A percentile compares a stretch with the other conserved stretches of the same genome.
Conservation (phyloP, 2,797 vertebrate species). For the Chrosomus eos region DNA sequence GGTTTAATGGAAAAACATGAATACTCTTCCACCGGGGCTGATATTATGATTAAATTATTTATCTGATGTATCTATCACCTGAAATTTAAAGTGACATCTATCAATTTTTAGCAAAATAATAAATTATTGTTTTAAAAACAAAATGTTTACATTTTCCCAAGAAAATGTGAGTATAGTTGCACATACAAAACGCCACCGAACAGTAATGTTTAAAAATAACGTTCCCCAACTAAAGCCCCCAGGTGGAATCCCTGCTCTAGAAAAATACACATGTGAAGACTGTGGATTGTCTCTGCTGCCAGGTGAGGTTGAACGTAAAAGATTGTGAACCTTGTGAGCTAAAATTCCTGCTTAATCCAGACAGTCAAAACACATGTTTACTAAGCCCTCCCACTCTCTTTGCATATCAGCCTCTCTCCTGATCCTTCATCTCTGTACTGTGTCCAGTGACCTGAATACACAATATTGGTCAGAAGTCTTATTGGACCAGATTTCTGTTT, state of each 20-base stretch:
- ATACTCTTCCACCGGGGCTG: neutral
- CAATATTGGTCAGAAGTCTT: conserved; percentile 66
- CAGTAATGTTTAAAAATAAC: neutral
- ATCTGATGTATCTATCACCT: neutral
- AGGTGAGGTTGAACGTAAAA: conserved; percentile 37
- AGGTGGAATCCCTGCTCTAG: neutral
- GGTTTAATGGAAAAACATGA: neutral
- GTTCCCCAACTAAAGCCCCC: neutral
- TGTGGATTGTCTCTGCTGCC: neutral
- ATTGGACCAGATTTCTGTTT: conserved; percentile 69
- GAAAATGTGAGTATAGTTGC: neutral
- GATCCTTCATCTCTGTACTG: conserved; percentile 60
- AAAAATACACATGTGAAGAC: neutral
- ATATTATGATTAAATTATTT: neutral
- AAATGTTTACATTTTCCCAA: neutral
- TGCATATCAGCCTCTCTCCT: conserved; percentile 67
- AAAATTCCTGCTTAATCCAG: conserved; percentile 72
- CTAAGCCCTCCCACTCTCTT: conserved; percentile 71
- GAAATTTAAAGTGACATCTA: neutral
- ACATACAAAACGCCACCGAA: neutral
- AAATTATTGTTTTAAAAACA: neutral
- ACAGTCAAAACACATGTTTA: conserved; percentile 71
- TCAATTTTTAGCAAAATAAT: neutral
- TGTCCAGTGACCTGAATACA: conserved; percentile 78
- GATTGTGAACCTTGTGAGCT: conserved; percentile 45